Percentiles rank a stretch among this genome's conserved stretches.
These are phyloP conservation scores for Oryzias melastigma DNA, from an alignment of 2,113 vertebrate species.

Conservation along the genomic window DNA sequence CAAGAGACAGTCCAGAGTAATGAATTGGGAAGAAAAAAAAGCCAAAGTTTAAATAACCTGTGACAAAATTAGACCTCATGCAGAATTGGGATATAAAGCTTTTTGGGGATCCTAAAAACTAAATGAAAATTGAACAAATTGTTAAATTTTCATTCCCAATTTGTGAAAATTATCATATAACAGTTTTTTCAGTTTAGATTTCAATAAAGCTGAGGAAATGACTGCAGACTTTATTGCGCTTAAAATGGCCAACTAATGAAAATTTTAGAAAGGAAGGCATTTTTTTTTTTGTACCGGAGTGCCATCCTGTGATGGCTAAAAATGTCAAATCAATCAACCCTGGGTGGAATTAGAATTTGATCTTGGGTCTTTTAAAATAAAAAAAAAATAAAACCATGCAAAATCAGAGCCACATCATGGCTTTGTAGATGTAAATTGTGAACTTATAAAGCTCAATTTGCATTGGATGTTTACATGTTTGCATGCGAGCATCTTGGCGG, in stretches of 20 bases:
- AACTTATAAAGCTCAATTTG: slow-evolving; percentile 12
- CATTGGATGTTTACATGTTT: not conserved
- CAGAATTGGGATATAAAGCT: not conserved
- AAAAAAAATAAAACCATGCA: slow-evolving; percentile 5
- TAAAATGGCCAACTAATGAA: slow-evolving; percentile 7
- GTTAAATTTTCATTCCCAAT: slow-evolving; percentile 16
- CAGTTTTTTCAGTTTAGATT: slow-evolving; percentile 19
- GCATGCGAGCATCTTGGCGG: accelerated
- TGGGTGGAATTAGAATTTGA: slow-evolving; percentile 27
- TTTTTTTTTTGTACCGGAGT: slow-evolving; percentile 1
- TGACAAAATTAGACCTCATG: not conserved
- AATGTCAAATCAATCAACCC: slow-evolving; percentile 27
- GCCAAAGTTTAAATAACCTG: not conserved
- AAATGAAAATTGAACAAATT: slow-evolving; percentile 14
- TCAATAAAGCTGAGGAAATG: slow-evolving; percentile 13
- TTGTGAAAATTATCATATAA: slow-evolving; percentile 16
- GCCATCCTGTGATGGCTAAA: slow-evolving; percentile 24
- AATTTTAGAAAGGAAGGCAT: not conserved
- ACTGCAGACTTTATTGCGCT: slow-evolving; percentile 3
- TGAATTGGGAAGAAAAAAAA: not conserved
- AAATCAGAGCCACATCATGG: slow-evolving; percentile 9
- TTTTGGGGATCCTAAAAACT: too few relatives aligned
- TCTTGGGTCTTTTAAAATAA: not conserved
- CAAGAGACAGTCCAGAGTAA: not conserved
- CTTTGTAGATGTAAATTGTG: not conserved